Evolutionary conservation across 1,140 invertebrate genomes (phyloP).

Genomic region (Tetragnatha versicolor): DNA sequence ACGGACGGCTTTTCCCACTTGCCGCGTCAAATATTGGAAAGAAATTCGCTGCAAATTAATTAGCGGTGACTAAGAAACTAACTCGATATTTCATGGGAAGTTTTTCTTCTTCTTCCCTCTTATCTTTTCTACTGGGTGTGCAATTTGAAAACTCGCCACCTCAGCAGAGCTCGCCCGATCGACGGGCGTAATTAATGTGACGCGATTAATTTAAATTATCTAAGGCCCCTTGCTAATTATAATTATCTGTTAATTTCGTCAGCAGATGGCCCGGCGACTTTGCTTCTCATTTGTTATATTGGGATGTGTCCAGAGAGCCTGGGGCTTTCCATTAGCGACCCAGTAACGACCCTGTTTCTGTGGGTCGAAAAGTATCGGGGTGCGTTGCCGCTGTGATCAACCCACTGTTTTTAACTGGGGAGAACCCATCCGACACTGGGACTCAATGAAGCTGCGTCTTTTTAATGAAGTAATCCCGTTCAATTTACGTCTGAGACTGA

Average conservation of each 20-base stretch:
- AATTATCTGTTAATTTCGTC: slow-evolving; percentile 45
- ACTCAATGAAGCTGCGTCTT: too few relatives aligned
- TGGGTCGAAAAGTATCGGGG: too few relatives aligned
- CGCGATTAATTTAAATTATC: slow-evolving; percentile 43
- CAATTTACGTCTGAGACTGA: too few relatives aligned
- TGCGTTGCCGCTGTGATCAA: too few relatives aligned
- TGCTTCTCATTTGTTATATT: slow-evolving; percentile 31
- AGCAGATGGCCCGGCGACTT: slow-evolving; percentile 35
- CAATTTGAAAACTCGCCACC: slow-evolving; percentile 17
- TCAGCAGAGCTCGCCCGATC: not conserved
- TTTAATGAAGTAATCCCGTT: too few relatives aligned
- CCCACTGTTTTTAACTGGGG: too few relatives aligned
- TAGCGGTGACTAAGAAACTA: slow-evolving; percentile 36
- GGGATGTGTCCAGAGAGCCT: slow-evolving; percentile 6
- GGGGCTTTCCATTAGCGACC: slow-evolving; percentile 5
- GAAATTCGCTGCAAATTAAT: slow-evolving; percentile 31
- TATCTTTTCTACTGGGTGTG: slow-evolving; percentile 16
- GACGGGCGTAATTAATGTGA: slow-evolving; percentile 28
- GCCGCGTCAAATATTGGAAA: slow-evolving; percentile 12
- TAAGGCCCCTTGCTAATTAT: slow-evolving; percentile 32
- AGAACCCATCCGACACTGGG: too few relatives aligned
- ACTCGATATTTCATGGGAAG: slow-evolving; percentile 33
- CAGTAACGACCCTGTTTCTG: too few relatives aligned
- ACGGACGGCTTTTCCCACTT: not conserved
- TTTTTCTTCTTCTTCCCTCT: slow-evolving; percentile 1